A percentile compares a stretch with the other conserved stretches of the same genome.
phyloP scores from a whole-genome alignment of 2,113 vertebrate genomes.

The Henicopernis longicauda region DNA sequence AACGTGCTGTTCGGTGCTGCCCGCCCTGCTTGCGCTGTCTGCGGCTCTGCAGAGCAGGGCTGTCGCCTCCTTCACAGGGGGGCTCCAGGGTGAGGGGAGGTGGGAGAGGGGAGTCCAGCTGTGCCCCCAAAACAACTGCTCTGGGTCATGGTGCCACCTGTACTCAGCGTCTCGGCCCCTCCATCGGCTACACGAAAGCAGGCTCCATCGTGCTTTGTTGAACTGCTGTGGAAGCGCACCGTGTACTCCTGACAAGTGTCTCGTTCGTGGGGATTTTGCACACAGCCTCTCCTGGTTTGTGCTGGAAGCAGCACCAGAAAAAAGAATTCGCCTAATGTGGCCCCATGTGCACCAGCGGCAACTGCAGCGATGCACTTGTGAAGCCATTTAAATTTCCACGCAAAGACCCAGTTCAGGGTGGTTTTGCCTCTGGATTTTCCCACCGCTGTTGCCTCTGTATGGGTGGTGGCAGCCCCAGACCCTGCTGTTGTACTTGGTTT shows the following conservation, averaged over 20 bases:
- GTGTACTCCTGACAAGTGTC: not conserved
- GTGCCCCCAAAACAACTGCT: fast-evolving
- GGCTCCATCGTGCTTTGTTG: fast-evolving
- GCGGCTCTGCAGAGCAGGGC: not conserved
- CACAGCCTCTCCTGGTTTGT: not conserved
- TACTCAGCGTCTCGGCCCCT: fast-evolving
- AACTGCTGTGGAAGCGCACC: fast-evolving
- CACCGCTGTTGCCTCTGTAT: not conserved
- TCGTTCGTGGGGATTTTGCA: not conserved
- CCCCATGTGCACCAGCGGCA: not conserved
- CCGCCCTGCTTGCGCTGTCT: not conserved
- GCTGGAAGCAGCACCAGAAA: not conserved
- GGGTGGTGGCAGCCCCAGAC: not conserved
- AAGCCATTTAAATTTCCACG: not conserved
- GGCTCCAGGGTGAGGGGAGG: not conserved
- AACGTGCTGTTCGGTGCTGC: not conserved
- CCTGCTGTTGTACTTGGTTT: not conserved
- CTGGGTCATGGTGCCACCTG: fast-evolving
- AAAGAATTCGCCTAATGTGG: not conserved
- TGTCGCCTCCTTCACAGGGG: not conserved
- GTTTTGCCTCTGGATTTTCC: slow-evolving; percentile 3
- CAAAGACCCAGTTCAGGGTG: slow-evolving; percentile 9
- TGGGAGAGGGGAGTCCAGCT: not conserved
- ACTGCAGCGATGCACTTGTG: not conserved
- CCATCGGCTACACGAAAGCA: fast-evolving